Percentiles rank a stretch among this genome's conserved stretches.
Conservation (phyloP, 2,797 vertebrate species). For the Parambassis ranga region DNA sequence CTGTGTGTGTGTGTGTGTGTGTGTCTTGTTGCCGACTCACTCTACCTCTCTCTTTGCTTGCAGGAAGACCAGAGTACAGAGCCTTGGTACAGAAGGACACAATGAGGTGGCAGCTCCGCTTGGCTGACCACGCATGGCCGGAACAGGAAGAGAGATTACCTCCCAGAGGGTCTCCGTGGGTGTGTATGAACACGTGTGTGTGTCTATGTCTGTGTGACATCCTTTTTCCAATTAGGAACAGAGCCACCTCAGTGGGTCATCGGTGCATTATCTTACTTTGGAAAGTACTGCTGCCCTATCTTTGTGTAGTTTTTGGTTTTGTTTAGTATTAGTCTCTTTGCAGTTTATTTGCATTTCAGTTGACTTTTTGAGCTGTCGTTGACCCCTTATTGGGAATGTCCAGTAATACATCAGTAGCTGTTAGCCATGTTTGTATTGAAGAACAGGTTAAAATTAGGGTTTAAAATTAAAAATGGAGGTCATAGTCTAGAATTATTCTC, state of each 20-base stretch:
- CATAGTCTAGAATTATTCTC: too few species aligned
- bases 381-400: too few species aligned
- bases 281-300: slow-evolving; percentile 7
- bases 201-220: slow-evolving; percentile 8
- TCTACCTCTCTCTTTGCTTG: slow-evolving; percentile 10
- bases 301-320: slow-evolving; percentile 1
- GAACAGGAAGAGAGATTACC: slow-evolving; percentile 72
- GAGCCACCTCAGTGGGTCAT: slow-evolving; percentile 47
- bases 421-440: too few species aligned
- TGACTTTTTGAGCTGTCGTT: too few species aligned
- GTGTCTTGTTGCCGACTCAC: slow-evolving; percentile 21
- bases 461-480: too few species aligned
- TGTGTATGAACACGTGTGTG: background rate
- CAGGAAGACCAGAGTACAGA: slow-evolving; percentile 39
- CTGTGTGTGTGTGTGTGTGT: slow-evolving; percentile 11
- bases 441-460: too few species aligned
- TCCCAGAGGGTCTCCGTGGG: slow-evolving; percentile 52
- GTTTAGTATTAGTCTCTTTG: too few species aligned
- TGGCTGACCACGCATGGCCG: slow-evolving; percentile 65
- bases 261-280: slow-evolving; percentile 32
- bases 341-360: too few species aligned
- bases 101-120: slow-evolving; percentile 71
- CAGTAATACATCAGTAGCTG: too few species aligned
- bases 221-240: slow-evolving; percentile 60
- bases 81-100: slow-evolving; percentile 70